These are phyloP conservation scores for Agrotis exclamationis DNA, from an alignment of 2,888 invertebrate genomes.

Conservation along the genomic window DNA sequence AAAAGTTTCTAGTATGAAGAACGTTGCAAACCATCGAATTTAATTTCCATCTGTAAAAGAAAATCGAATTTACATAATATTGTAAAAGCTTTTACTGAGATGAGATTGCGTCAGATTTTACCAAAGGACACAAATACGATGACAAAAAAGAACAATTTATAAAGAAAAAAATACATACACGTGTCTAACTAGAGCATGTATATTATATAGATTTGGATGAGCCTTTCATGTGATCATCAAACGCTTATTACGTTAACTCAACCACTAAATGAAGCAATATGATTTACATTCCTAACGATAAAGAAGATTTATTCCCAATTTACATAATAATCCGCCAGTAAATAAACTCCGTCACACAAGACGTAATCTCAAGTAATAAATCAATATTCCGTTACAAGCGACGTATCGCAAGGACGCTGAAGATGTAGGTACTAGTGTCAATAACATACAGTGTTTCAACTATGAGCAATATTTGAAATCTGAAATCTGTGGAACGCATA, in stretches of 20 bases:
- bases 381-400: constrained; percentile 45
- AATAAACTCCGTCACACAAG: constrained; percentile 13
- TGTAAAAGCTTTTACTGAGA: too few relatives aligned
- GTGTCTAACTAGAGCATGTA: too few relatives aligned
- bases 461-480: not conserved
- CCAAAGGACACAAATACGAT: too few relatives aligned
- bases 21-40: too few relatives aligned
- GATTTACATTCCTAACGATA: constrained; percentile 15
- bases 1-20: too few relatives aligned
- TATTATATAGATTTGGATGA: not conserved
- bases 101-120: too few relatives aligned
- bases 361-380: constrained; percentile 36
- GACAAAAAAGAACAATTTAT: too few relatives aligned
- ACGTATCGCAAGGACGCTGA: constrained; percentile 23
- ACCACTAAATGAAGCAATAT: not conserved
- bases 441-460: not conserved
- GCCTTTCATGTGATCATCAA: not conserved
- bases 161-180: too few relatives aligned
- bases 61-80: too few relatives aligned
- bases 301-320: constrained; percentile 23
- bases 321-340: constrained; percentile 18
- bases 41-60: too few relatives aligned
- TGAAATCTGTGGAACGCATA: not conserved
- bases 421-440: not conserved
- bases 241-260: not conserved